A percentile compares a stretch with the other conserved stretches of the same genome.
Conservation (phyloP, 2,113 vertebrate genomes). For the Saccopteryx bilineata region DNA sequence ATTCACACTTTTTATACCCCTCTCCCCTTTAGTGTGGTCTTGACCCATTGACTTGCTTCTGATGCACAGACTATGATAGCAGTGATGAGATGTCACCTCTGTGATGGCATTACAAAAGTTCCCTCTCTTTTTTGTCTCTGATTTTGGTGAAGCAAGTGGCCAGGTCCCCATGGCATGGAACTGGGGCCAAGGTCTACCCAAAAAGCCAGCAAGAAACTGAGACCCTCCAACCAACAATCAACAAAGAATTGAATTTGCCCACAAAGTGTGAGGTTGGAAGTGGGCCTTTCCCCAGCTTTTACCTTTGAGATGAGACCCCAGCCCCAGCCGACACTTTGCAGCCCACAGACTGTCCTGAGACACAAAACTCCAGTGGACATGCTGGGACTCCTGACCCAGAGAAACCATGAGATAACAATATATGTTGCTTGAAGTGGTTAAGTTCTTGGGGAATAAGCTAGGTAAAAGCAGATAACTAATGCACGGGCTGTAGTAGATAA, state of each 20-base stretch:
- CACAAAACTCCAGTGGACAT: background rate
- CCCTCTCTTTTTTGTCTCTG: background rate
- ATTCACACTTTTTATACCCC: background rate
- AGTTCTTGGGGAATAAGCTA: background rate
- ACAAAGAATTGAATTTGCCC: background rate
- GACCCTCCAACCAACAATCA: background rate
- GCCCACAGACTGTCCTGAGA: too few species aligned
- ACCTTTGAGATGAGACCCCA: background rate
- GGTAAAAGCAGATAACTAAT: background rate
- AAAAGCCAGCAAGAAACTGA: background rate
- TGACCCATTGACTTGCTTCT: background rate
- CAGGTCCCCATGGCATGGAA: fast-evolving
- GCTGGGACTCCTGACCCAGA: background rate
- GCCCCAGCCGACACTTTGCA: fast-evolving
- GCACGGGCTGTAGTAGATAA: background rate
- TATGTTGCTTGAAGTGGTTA: background rate
- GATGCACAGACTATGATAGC: background rate
- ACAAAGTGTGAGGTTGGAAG: background rate
- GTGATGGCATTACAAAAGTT: background rate
- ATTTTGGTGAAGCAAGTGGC: background rate
- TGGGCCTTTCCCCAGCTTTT: background rate
- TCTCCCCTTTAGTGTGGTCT: background rate
- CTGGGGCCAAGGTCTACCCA: too few species aligned
- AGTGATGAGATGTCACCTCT: background rate
- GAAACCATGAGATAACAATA: background rate